A percentile compares a stretch with the other conserved stretches of the same genome.
Conservation (phyloP, 2,888 invertebrate genomes). For the Zhuqinia jingwanae region DNA sequence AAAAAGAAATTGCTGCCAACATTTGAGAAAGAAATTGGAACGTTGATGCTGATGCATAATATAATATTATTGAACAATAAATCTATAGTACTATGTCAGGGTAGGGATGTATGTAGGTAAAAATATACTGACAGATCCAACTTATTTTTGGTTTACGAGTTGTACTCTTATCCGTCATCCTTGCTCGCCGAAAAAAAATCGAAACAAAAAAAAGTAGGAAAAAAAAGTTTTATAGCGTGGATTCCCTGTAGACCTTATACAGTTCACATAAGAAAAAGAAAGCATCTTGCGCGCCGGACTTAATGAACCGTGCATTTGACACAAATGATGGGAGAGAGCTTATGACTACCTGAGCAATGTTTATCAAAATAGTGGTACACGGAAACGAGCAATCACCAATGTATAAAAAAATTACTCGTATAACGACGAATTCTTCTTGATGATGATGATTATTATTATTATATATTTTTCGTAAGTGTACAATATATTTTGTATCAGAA, state of each 20-base stretch:
- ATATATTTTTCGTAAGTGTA: constrained; percentile 16
- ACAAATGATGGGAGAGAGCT: constrained; percentile 69
- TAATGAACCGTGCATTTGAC: constrained; percentile 75
- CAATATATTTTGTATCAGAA: constrained; percentile 21
- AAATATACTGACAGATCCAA: too few species aligned
- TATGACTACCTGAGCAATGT: constrained; percentile 76
- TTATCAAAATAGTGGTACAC: constrained; percentile 31
- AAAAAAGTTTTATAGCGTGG: not conserved
- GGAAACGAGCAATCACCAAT: not conserved
- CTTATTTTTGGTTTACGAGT: not conserved
- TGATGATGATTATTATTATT: constrained; percentile 21
- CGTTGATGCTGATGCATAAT: too few species aligned
- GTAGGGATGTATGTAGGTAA: too few species aligned
- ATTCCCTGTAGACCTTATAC: not conserved
- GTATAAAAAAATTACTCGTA: constrained; percentile 19
- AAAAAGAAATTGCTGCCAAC: too few species aligned
- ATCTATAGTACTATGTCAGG: too few species aligned
- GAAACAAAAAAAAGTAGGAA: not conserved
- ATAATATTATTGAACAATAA: too few species aligned
- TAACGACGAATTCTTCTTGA: too few species aligned
- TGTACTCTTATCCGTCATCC: not conserved
- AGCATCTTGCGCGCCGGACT: constrained; percentile 40
- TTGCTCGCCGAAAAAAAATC: not conserved
- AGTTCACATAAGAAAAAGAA: not conserved
- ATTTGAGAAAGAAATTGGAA: too few species aligned